Conservation (phyloP, 2,797 vertebrate genomes). For the Molossus molossus region DNA sequence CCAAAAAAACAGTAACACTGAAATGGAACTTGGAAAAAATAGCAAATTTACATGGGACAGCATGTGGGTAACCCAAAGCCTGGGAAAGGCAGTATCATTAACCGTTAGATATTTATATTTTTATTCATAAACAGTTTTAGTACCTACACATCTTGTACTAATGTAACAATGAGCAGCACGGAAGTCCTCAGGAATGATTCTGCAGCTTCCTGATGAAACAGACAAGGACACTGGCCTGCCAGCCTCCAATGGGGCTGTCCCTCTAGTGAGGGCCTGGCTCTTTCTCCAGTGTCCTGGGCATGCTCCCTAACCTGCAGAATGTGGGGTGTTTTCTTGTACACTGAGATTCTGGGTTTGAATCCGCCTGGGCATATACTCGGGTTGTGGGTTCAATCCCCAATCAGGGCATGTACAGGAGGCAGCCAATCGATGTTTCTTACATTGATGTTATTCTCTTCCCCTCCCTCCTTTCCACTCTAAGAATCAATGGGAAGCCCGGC, state of each 20-base stretch:
- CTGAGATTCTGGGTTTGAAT: not conserved
- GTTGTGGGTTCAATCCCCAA: not conserved
- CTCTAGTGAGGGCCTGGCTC: not conserved
- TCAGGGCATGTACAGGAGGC: not conserved
- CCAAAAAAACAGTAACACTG: too few species aligned
- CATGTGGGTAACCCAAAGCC: not conserved
- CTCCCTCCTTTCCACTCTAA: not conserved
- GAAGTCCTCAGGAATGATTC: not conserved
- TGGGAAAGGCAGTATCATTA: not conserved
- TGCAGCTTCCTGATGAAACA: not conserved
- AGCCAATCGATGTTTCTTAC: not conserved
- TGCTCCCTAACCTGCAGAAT: not conserved
- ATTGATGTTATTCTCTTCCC: not conserved
- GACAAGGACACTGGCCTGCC: not conserved
- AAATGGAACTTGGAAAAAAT: not conserved
- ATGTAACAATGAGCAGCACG: not conserved
- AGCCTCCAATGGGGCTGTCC: too few species aligned
- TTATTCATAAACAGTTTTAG: not conserved
- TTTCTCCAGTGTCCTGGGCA: not conserved
- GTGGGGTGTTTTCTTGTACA: not conserved
- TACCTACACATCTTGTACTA: not conserved
- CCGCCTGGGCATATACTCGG: not conserved
- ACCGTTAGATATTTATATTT: not conserved
- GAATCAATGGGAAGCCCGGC: not conserved
- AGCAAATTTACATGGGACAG: not conserved